A percentile compares a stretch with the other conserved stretches of the same genome.
Evolutionary conservation across 2,888 invertebrate species (phyloP).

Genomic region (Drosophila atripex): DNA sequence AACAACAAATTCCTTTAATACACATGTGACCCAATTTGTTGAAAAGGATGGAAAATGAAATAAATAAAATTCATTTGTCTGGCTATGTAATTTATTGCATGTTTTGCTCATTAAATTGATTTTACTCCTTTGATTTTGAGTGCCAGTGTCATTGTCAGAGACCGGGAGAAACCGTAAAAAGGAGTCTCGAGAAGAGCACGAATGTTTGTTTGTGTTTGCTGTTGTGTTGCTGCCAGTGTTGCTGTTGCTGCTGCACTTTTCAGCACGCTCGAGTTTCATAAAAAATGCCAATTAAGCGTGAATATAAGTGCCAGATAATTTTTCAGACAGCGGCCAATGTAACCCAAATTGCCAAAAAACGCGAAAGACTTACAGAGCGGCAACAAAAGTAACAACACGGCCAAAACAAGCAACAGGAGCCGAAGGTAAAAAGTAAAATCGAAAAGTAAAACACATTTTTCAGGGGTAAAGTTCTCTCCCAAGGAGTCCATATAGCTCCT

Average conservation of each 20-base stretch:
- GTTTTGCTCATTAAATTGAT: slow-evolving; percentile 81
- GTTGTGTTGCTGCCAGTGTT: background rate
- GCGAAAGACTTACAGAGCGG: slow-evolving; percentile 61
- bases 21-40: slow-evolving; percentile 62
- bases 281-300: slow-evolving; percentile 83
- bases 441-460: slow-evolving; percentile 47
- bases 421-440: slow-evolving; percentile 37
- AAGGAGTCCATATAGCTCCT: slow-evolving; percentile 8
- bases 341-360: slow-evolving; percentile 77
- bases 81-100: slow-evolving; percentile 74
- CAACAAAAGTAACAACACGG: slow-evolving; percentile 37
- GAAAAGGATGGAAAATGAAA: slow-evolving; percentile 39
- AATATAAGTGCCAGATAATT: slow-evolving; percentile 83
- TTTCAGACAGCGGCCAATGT: slow-evolving; percentile 80
- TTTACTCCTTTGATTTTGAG: slow-evolving; percentile 77
- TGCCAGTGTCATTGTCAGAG: slow-evolving; percentile 80
- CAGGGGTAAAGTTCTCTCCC: slow-evolving; percentile 55
- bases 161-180: slow-evolving; percentile 27
- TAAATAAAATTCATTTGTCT: slow-evolving; percentile 63
- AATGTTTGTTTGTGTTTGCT: slow-evolving; percentile 54
- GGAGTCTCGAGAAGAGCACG: slow-evolving; percentile 72
- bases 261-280: slow-evolving; percentile 75
- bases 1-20: slow-evolving; percentile 25
- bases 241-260: slow-evolving; percentile 50
- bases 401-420: slow-evolving; percentile 41